These are phyloP conservation scores for Brachyrhaphis roseni DNA, from an alignment of 2,797 vertebrate species.

Conservation along the genomic window DNA sequence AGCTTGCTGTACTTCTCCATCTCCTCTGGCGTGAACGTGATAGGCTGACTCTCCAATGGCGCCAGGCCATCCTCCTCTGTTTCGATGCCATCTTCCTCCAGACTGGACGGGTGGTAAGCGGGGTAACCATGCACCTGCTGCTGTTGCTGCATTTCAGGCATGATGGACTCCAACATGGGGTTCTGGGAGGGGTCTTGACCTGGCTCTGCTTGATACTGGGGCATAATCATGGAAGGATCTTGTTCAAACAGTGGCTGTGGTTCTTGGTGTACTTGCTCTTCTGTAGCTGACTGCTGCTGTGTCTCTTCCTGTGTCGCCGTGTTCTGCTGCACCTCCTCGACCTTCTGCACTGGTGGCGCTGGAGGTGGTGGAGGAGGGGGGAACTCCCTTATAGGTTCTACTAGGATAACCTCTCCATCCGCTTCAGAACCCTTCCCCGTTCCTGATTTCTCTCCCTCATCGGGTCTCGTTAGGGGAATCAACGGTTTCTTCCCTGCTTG, in stretches of 20 bases:
- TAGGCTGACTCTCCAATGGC: slow-evolving; percentile 96
- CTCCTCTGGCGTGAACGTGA: slow-evolving; percentile 97
- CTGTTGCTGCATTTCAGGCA: slow-evolving; percentile 80
- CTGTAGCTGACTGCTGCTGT: slow-evolving; percentile 50
- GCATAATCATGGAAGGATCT: slow-evolving; percentile 76
- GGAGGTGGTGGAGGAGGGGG: slow-evolving; percentile 83
- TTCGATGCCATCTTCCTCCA: slow-evolving; percentile 87
- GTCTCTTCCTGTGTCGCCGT: slow-evolving; percentile 64
- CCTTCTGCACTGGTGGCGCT: slow-evolving; percentile 74
- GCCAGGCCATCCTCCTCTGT: slow-evolving; percentile 88
- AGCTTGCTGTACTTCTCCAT: slow-evolving; percentile 99
- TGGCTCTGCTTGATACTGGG: slow-evolving; percentile 77
- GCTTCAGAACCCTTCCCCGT: slow-evolving; percentile 72
- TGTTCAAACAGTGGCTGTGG: slow-evolving; percentile 74
- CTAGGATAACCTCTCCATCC: slow-evolving; percentile 79
- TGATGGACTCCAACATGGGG: slow-evolving; percentile 86
- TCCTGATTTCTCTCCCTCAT: slow-evolving; percentile 82
- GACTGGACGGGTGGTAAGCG: slow-evolving; percentile 82
- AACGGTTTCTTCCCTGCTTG: slow-evolving; percentile 87
- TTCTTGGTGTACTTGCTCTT: slow-evolving; percentile 76
- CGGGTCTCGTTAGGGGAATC: slow-evolving; percentile 80
- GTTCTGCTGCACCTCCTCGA: slow-evolving; percentile 69
- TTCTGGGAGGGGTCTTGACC: slow-evolving; percentile 81
- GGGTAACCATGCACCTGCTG: slow-evolving; percentile 87
- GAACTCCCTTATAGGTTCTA: slow-evolving; percentile 84